phyloP scores from a whole-genome alignment of 1,140 invertebrate genomes.

The Dinoponera quadriceps region DNA sequence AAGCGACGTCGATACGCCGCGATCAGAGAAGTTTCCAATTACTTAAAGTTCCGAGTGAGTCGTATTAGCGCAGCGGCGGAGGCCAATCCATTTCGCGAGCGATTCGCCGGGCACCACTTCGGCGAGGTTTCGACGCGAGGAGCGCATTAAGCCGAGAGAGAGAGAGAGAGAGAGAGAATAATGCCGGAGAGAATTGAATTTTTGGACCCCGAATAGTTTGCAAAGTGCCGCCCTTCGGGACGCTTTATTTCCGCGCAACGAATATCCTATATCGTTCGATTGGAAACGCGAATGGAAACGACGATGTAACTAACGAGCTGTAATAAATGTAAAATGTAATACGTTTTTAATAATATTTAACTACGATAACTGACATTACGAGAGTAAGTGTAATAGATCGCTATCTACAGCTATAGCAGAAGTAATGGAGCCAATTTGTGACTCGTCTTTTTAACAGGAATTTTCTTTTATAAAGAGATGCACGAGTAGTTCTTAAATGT shows the following conservation, averaged over 20 bases:
- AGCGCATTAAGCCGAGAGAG: constrained; percentile 28
- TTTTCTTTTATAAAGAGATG: too few species aligned
- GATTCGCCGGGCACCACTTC: constrained; percentile 44
- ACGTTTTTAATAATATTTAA: too few species aligned
- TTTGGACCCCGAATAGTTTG: neutral
- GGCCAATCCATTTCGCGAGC: constrained; percentile 38
- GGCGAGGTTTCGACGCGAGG: constrained; percentile 20
- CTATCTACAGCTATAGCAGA: too few species aligned
- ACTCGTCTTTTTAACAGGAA: too few species aligned
- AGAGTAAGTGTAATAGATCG: too few species aligned
- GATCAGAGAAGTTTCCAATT: constrained; percentile 44
- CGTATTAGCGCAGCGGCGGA: constrained; percentile 35
- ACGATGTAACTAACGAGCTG: neutral
- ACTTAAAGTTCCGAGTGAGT: constrained; percentile 51
- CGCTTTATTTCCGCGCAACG: neutral
- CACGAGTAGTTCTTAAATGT: too few species aligned
- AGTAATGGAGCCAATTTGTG: too few species aligned
- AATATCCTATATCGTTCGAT: neutral
- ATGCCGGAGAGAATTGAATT: constrained; percentile 34
- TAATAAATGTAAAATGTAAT: too few species aligned
- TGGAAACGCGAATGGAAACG: neutral
- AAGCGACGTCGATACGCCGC: constrained; percentile 45
- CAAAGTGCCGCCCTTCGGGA: neutral
- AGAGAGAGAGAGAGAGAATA: constrained; percentile 8
- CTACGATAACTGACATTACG: too few species aligned